Evolutionary conservation across 2,888 invertebrate genomes (phyloP), one percentile per base, ranked within the genome.

Genomic region (Lepidocyrtinus sp.): DNA sequence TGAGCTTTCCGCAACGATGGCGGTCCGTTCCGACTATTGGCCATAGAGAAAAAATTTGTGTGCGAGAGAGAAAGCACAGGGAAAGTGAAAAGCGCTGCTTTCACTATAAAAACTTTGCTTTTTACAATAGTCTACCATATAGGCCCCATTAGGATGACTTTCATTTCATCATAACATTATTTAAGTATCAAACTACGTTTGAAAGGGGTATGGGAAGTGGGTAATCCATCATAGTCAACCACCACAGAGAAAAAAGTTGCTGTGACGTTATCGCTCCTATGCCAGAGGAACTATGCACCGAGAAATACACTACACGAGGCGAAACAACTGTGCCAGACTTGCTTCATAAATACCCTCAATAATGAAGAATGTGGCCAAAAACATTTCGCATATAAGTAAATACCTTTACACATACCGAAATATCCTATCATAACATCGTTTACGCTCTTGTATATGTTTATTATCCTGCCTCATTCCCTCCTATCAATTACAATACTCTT

Each of bases 191-290:
- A 68, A 70, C 59, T 82, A 74, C 61, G 70, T 77, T 78, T 71
- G 75, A 74, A 78, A 83, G 75, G 75, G 71, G 61, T 64, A 78
- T 72, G 65, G 82, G 82, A 82, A 81, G 82, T 75, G 82, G 81
- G 84, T 86, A 85, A 86, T 86, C 85, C 82, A 86, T 86, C 86
- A 86, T 84, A 85, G 86, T 86, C 86, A 86, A 80, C 81, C 83
- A 46, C 63, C 45, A 64, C 50, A 74, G 59, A 64, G 65, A 74
- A 59, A n/a, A 78, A 24, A 73, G 79, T 63, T 69, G 19, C 67
- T 68, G 81, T 83, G 86, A 85, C 86, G 84, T 84, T 86, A 86
- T 86, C 86, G 67, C 59, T 15, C 27, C 55, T 0, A 22, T 67
- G 22, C 61, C 27, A 73, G 65, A 67, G 26, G 63, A 68, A 55